Conservation (phyloP, 2,113 vertebrate species). For the Ptilonorhynchus violaceus region DNA sequence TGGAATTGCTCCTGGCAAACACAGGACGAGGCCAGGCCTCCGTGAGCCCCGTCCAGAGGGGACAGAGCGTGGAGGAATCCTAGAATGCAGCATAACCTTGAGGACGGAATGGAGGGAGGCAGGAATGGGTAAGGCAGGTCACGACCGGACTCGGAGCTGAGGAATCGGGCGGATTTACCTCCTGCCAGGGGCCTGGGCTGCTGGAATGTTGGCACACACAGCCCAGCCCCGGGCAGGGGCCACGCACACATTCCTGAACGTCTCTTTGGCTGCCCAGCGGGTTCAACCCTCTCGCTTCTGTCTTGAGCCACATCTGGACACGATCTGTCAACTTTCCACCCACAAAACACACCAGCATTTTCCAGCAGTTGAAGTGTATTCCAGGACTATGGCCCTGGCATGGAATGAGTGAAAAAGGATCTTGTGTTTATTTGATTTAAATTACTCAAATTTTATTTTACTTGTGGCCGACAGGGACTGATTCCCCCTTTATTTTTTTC, state of each 20-base stretch:
- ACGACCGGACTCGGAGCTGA: constrained; percentile 30
- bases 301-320: not conserved
- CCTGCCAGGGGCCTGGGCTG: not conserved
- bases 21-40: not conserved
- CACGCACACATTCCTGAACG: rapidly evolving
- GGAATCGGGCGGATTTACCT: not conserved
- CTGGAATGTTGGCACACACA: not conserved
- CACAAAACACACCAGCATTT: not conserved
- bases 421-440: not conserved
- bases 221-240: not conserved
- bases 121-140: constrained; percentile 59
- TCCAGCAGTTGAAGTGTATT: not conserved
- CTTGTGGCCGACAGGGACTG: not conserved
- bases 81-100: constrained; percentile 47
- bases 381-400: not conserved
- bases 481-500: not conserved
- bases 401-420: constrained; percentile 8
- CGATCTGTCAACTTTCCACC: not conserved
- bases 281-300: not conserved
- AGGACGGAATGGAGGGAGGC: constrained; percentile 25
- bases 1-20: not conserved
- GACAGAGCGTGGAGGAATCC: constrained; percentile 46
- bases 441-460: not conserved
- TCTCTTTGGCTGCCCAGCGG: not conserved
- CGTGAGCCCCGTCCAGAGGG: not conserved